Evolutionary conservation across 2,888 invertebrate species (phyloP).

Genomic region (Lithophane ornitopus): DNA sequence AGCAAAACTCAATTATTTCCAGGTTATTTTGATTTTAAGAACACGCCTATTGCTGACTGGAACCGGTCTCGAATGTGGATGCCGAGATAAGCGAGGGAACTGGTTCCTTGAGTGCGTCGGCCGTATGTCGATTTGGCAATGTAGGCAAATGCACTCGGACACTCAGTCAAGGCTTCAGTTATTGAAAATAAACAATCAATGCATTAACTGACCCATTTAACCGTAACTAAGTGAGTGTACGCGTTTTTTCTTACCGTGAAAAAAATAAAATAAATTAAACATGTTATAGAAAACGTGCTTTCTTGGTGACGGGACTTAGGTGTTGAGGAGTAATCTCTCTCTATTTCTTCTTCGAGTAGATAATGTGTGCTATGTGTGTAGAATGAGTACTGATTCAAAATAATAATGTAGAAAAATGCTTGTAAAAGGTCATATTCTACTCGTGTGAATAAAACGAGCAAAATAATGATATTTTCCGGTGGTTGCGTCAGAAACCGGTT

Average conservation of each 20-base stretch:
- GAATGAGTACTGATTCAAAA: conserved; percentile 17
- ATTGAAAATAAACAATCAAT: conserved; percentile 62
- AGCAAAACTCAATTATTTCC: conserved; percentile 69
- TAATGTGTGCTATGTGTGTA: not conserved
- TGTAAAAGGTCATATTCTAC: not conserved
- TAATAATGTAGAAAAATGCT: not conserved
- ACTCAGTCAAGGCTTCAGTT: conserved; percentile 64
- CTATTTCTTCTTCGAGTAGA: too few species aligned
- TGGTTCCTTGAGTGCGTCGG: conserved; percentile 78
- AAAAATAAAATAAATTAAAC: conserved; percentile 56
- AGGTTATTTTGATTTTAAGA: conserved; percentile 72
- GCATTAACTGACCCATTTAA: conserved; percentile 61
- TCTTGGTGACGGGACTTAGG: conserved; percentile 4
- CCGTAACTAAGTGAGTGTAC: conserved; percentile 56
- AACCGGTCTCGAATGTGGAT: conserved; percentile 79
- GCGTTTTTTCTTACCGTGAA: conserved; percentile 54
- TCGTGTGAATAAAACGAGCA: conserved; percentile 17
- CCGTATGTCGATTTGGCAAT: conserved; percentile 77
- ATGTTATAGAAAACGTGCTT: conserved; percentile 59
- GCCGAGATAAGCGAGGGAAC: conserved; percentile 78
- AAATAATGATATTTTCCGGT: conserved; percentile 36
- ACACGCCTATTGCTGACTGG: conserved; percentile 68
- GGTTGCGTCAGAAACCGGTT: conserved; percentile 45
- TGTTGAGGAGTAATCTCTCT: not conserved
- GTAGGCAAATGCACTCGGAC: conserved; percentile 75